Base-by-base conservation (phyloP, 2,113 vertebrate genomes). In the Lichenostomus cassidix region DNA sequence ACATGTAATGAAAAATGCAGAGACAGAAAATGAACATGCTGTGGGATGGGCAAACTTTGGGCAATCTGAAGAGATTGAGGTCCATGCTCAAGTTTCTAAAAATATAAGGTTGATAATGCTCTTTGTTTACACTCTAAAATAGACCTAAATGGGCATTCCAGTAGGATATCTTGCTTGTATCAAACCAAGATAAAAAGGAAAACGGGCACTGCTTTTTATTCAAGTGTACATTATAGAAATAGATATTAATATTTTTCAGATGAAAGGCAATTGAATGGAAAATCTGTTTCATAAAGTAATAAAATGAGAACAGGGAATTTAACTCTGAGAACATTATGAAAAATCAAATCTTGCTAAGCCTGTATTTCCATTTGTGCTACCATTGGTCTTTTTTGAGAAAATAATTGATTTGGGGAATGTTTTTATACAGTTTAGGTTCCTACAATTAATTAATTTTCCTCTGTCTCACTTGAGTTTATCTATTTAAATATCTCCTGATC, bases 181-280 rank as follows among this genome's bases (percentile, higher is more conserved):
- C 33, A 79, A 76, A 62, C n/a, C 14, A 81, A 87, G 39, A 52
- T 49, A 64, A 69, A 52, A 52, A 89, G 17, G 47, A 76, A 59
- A 87, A 60, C 18, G 31, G 25, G 20, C 15, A 14, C 24, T 64
- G 14, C 1, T 47, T 90, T 93, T 92, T 67, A 62, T 71, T 91
- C 5, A 18, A 85, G 47, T 83, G 22, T 60, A 10, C 8, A 2
- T 91, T 77, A 33, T 14, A 74, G 79, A 73, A 89, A 65, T 23
- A 24, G 10, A 25, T 80, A 88, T 17, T 90, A 85, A 19, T 59
- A 24, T 74, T 96, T 92, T 91, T 83, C 52, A 90, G 24, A 83
- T 85, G 21, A 50, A 88, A 88, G 28, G 22, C 63, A 95, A 86
- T 87, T 83, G 71, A 80, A 73, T 95, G 71, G 68, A 70, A 88